Base-by-base conservation (phyloP, 2,797 vertebrate species). In the Microchirus variegatus region DNA sequence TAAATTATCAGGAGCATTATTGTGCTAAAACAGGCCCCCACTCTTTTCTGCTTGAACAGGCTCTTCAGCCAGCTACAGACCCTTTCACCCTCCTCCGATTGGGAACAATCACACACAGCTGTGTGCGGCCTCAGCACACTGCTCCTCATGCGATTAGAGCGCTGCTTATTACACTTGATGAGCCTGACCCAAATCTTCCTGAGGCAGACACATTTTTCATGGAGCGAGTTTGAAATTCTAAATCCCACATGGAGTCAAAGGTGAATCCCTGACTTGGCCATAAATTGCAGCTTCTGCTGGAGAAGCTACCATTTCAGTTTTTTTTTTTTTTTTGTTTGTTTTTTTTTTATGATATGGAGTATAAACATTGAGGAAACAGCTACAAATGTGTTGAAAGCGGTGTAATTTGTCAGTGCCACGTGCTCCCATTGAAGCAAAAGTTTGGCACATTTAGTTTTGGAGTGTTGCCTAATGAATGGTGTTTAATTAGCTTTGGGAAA, bases 171-270 rank as follows among this genome's bases (percentile, higher is more conserved):
- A 78, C 74, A 53, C 86, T 85, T 88, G 82, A 93, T 91, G 83
- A 89, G 83, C 61, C 82, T 91, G 90, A 90, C 89, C 91, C 85
- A 89, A 90, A 88, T 91, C 81, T 89, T 87, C 75, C 53, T 70
- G 76, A 70, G 52, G 67, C 66, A 79, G 71, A 80, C 83, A 60
- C 72, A 59, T 81, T 85, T 89, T 71, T 73, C 60, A 70, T 31
- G 31, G 49, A 70, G 73, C 18, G 59, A 81, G 78, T 82, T 83
- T 77, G 50, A 75, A 88, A 85, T 83, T 90, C 72, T 57, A 82
- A 89, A 89, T 85, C 85, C 81, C 56, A 80, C 73, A 83, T 85
- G 77, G 67, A 83, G 81, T 84, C 81, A 73, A 84, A 87, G 84
- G 81, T 84, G 82, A 87, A 78, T 77, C 77, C 55, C 70, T 67